Evolutionary conservation across 2,888 invertebrate genomes (phyloP).

Genomic region (Eristalis intricaria): DNA sequence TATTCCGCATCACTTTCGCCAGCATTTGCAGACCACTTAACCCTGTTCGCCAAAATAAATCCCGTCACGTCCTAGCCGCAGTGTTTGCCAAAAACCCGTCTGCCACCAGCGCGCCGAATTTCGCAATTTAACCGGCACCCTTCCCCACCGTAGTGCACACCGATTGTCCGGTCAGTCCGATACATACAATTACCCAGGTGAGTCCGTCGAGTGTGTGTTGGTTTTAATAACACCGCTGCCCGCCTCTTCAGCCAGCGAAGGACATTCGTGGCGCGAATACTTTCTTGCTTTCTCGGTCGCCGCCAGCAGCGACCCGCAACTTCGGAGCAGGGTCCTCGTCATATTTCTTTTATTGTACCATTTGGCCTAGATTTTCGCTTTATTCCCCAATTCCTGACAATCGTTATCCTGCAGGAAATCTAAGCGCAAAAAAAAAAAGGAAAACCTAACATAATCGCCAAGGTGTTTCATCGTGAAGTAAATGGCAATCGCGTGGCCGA

Average conservation of each 20-base stretch:
- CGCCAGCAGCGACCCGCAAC: neutral
- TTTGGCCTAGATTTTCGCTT: conserved; percentile 57
- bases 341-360: conserved; percentile 65
- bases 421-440: conserved; percentile 28
- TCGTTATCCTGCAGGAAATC: conserved; percentile 65
- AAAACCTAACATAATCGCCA: conserved; percentile 52
- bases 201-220: conserved; percentile 36
- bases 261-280: conserved; percentile 37
- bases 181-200: conserved; percentile 35
- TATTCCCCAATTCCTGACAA: conserved; percentile 60
- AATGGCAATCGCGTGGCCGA: conserved; percentile 62
- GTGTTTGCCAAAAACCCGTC: conserved; percentile 36
- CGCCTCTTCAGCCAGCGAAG: conserved; percentile 25
- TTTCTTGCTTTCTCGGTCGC: neutral
- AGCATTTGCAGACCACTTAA: conserved; percentile 21
- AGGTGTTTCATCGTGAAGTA: conserved; percentile 64
- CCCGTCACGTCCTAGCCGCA: conserved; percentile 27
- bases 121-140: neutral
- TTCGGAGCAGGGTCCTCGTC: conserved; percentile 11
- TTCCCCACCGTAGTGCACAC: neutral
- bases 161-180: conserved; percentile 6
- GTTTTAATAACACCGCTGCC: conserved; percentile 49
- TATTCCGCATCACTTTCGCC: neutral
- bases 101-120: neutral
- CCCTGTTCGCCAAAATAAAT: conserved; percentile 51